Conservation (phyloP, 2,888 invertebrate genomes). For the Parnassius mnemosyne region DNA sequence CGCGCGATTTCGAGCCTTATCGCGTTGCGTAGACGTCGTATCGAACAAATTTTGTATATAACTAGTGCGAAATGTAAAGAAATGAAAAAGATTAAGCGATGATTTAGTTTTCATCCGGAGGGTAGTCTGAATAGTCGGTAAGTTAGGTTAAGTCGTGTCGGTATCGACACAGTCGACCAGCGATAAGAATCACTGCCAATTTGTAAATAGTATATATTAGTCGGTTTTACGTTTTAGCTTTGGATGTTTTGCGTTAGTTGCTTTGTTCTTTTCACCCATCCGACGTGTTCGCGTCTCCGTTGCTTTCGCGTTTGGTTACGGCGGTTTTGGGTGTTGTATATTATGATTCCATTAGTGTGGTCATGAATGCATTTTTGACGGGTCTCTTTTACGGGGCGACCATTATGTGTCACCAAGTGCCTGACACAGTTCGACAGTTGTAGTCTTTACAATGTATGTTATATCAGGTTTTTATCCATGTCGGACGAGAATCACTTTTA, state of each 20-base stretch:
- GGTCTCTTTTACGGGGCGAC: slow-evolving; percentile 5
- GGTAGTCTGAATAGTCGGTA: slow-evolving; percentile 58
- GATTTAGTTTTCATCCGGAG: slow-evolving; percentile 44
- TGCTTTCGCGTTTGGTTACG: slow-evolving; percentile 1
- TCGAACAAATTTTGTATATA: slow-evolving; percentile 63
- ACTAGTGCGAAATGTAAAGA: slow-evolving; percentile 58
- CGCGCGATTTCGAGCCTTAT: slow-evolving; percentile 37
- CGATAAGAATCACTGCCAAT: slow-evolving; percentile 73
- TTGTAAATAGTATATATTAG: slow-evolving; percentile 62
- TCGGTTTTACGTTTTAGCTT: slow-evolving; percentile 37
- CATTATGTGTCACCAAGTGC: slow-evolving; percentile 59
- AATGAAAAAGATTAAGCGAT: slow-evolving; percentile 40
- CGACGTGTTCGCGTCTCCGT: slow-evolving; percentile 5
- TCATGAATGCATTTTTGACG: slow-evolving; percentile 1
- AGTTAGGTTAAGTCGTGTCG: slow-evolving; percentile 45
- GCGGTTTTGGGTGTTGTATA: slow-evolving; percentile 19
- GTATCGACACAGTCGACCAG: slow-evolving; percentile 53
- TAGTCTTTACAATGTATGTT: slow-evolving; percentile 56
- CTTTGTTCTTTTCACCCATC: slow-evolving; percentile 6
- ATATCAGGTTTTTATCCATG: slow-evolving; percentile 61
- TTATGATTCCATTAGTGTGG: slow-evolving; percentile 8
- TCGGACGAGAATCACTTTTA: slow-evolving; percentile 58
- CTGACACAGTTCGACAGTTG: slow-evolving; percentile 42
- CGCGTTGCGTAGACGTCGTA: slow-evolving; percentile 37
- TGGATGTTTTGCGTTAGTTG: slow-evolving; percentile 45